Evolutionary conservation across 1,140 invertebrate species (phyloP).

Genomic region (Triops longicaudatus): DNA sequence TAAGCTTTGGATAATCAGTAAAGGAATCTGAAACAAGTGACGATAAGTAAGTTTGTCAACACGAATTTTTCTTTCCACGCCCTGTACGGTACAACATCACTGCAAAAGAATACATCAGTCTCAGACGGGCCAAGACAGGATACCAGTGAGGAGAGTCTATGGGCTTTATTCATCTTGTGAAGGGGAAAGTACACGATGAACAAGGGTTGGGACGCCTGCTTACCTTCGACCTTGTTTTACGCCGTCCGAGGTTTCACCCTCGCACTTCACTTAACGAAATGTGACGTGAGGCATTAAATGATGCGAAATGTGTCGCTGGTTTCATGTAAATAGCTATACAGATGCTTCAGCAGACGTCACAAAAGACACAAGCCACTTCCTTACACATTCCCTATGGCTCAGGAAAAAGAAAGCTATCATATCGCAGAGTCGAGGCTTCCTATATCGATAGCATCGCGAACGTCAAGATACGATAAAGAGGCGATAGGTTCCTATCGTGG

Average conservation of each 20-base stretch:
- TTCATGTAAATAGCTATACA: conserved; percentile 4
- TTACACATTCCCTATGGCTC: conserved; percentile 10
- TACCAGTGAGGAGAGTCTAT: neutral
- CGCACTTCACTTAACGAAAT: neutral
- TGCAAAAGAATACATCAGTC: neutral
- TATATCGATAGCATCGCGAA: neutral
- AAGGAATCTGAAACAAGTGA: neutral
- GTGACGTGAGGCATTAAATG: neutral
- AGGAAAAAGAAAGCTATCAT: neutral
- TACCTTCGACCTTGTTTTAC: neutral
- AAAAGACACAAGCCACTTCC: conserved; percentile 11
- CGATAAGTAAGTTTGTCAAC: neutral
- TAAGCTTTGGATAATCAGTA: neutral
- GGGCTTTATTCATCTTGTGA: neutral
- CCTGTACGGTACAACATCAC: neutral
- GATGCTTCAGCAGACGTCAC: conserved; percentile 2
- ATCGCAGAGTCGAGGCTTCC: neutral
- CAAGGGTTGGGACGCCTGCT: conserved; percentile 4
- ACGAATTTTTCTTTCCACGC: neutral
- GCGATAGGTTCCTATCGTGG: neutral
- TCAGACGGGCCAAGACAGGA: neutral
- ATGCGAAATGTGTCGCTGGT: neutral
- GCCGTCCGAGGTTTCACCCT: conserved; percentile 9
- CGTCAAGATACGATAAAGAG: neutral
- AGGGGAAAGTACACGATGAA: neutral